Evolutionary conservation across 2,888 invertebrate genomes (phyloP).

Genomic region (Melinaea marsaeus): DNA sequence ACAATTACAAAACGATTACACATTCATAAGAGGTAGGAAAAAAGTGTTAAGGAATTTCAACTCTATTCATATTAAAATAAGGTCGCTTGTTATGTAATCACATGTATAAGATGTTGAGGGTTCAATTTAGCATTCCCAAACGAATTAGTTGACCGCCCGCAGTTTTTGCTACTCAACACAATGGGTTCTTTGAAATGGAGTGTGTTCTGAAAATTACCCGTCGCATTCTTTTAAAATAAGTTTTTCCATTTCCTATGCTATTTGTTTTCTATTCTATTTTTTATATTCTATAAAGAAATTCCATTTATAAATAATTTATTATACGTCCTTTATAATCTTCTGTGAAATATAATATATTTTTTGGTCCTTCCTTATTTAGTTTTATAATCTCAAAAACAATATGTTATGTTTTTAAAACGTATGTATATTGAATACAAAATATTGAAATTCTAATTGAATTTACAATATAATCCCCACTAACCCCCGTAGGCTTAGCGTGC

Average conservation of each 20-base stretch:
- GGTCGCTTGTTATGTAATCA: constrained; percentile 30
- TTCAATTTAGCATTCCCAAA: constrained; percentile 53
- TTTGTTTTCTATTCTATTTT: constrained; percentile 11
- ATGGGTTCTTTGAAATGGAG: constrained; percentile 53
- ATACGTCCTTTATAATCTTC: no score
- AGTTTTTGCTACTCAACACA: constrained; percentile 70
- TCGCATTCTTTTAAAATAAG: constrained; percentile 37
- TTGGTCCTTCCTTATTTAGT: no score
- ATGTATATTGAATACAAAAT: constrained; percentile 28
- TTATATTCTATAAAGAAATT: neutral
- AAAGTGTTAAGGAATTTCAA: constrained; percentile 11
- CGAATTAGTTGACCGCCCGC: constrained; percentile 70
- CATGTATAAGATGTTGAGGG: constrained; percentile 32
- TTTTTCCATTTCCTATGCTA: constrained; percentile 30
- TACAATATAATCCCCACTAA: constrained; percentile 44
- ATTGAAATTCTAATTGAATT: constrained; percentile 45
- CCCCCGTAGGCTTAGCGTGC: constrained; percentile 49
- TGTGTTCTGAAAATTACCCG: constrained; percentile 53
- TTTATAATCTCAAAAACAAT: no score
- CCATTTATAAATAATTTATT: neutral
- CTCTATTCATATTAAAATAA: neutral
- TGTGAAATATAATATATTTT: no score
- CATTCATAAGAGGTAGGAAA: neutral
- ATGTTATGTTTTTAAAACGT: neutral
- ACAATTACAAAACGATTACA: neutral